Evolutionary conservation across 2,888 invertebrate genomes (phyloP).

Genomic region (Melipona bicolor): DNA sequence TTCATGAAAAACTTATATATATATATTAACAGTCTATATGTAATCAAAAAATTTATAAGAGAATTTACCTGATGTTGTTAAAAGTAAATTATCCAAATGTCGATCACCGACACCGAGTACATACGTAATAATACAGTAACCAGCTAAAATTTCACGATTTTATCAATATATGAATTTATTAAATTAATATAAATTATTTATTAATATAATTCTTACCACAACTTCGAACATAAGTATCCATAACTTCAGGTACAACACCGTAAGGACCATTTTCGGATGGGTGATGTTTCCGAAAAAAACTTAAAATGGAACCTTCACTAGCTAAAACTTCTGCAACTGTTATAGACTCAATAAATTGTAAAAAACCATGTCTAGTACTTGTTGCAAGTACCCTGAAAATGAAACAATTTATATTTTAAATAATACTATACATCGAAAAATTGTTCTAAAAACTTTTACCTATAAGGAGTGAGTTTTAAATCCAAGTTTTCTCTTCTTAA

Average conservation of each 20-base stretch:
- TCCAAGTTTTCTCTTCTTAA: conserved; percentile 97
- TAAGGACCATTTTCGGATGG: conserved; percentile 95
- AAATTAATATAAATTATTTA: not conserved
- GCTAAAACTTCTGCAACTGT: conserved; percentile 96
- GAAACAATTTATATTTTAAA: conserved; percentile 13
- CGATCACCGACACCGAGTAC: conserved; percentile 98
- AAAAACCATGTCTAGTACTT: conserved; percentile 97
- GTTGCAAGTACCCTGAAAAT: conserved; percentile 93
- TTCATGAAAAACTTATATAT: not conserved
- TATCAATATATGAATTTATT: not conserved
- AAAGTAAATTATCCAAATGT: conserved; percentile 97
- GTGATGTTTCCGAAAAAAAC: conserved; percentile 95
- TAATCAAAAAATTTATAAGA: not conserved
- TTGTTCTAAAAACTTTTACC: conserved; percentile 69
- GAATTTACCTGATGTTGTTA: conserved; percentile 91
- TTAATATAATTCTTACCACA: conserved; percentile 87
- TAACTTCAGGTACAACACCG: conserved; percentile 96
- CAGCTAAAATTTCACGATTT: conserved; percentile 86
- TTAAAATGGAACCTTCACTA: conserved; percentile 95
- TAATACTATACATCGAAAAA: not conserved
- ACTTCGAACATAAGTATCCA: conserved; percentile 98
- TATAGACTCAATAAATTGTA: conserved; percentile 97
- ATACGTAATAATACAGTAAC: conserved; percentile 99
- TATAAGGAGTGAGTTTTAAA: conserved; percentile 97
- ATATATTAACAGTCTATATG: not conserved